These are phyloP conservation scores for Rhopalosiphum nymphaeae DNA, from an alignment of 2,888 invertebrate genomes.

Conservation along the genomic window DNA sequence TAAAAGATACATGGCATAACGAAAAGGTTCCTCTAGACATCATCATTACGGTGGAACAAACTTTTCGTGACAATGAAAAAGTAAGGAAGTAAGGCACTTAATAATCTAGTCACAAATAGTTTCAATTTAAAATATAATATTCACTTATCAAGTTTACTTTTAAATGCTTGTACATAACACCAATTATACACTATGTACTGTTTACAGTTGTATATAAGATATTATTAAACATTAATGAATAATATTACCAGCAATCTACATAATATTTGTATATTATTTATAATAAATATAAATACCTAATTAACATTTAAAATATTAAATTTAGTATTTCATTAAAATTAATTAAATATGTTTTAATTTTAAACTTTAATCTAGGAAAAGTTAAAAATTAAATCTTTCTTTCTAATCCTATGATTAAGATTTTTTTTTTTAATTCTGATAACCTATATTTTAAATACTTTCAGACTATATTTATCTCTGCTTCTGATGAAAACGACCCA, in stretches of 20 bases:
- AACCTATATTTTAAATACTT: not conserved
- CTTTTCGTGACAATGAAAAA: constrained; percentile 54
- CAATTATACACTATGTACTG: not conserved
- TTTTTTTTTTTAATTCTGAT: not conserved
- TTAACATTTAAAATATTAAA: not conserved
- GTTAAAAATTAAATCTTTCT: not conserved
- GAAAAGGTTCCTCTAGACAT: constrained; percentile 51
- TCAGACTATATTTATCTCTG: constrained; percentile 55
- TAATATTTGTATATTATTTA: not conserved
- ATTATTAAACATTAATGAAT: not conserved
- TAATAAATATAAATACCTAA: not conserved
- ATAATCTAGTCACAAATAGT: not conserved
- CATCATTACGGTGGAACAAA: constrained; percentile 52
- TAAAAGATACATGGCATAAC: constrained; percentile 54
- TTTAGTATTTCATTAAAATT: not conserved
- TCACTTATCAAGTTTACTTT: not conserved
- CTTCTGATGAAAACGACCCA: constrained; percentile 59
- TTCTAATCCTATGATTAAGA: not conserved
- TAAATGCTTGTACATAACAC: not conserved
- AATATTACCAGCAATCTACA: not conserved
- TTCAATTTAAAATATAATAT: not conserved
- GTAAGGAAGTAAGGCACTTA: constrained; percentile 22
- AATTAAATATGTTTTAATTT: too few relatives aligned
- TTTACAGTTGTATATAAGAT: not conserved
- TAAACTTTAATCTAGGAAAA: not conserved